Evolutionary conservation across 1,140 invertebrate genomes (phyloP), one percentile per base, ranked within the genome.

Genomic region (Cyclina sinensis): DNA sequence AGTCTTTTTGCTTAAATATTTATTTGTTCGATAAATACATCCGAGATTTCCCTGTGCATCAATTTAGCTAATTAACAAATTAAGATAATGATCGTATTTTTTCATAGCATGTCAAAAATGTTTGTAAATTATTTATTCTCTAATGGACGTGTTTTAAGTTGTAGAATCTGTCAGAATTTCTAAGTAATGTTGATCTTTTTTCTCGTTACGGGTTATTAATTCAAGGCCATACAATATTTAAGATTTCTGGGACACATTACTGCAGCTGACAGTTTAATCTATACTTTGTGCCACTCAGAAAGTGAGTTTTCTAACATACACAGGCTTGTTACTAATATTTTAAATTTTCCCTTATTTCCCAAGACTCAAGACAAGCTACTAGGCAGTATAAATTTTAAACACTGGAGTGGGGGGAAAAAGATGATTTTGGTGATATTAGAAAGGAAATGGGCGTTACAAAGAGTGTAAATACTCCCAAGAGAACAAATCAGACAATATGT

Each of bases 21-120:
- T 57, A 9, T 57, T 27, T 57, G n/a, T 18, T 57, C 24, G 54
- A 70, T 35, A 18, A 37, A 70, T 18, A 27, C 35, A 70, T n/a
- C 24, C 14, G 27, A 70, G 65, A 37, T 70, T 37, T 70, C 65
- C 65, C 65, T 30, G 32, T 18, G 65, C 27, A 27, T 37, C 65
- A 70, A 35, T 70, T 70, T 37, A 70, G 65, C 35, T 70, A 70
- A 70, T 70, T 70, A 70, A 70, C 65, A 35, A 70, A 70, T 70
- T 35, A 70, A 32, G 21, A 70, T 70, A 35, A 70, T 7, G 21
- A 70, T 27, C 32, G n/a, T n/a, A 70, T 35, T 35, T 39, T 70
- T 39, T 37, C 35, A 27, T 32, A 70, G 12, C 32, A 9, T 70
- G 65, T 21, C 65, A 70, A 35, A 12, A 70, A 37, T 70, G 32